These are phyloP conservation scores for Ctenoplectra terminalis DNA, from an alignment of 1,140 invertebrate species.

Conservation along the genomic window DNA sequence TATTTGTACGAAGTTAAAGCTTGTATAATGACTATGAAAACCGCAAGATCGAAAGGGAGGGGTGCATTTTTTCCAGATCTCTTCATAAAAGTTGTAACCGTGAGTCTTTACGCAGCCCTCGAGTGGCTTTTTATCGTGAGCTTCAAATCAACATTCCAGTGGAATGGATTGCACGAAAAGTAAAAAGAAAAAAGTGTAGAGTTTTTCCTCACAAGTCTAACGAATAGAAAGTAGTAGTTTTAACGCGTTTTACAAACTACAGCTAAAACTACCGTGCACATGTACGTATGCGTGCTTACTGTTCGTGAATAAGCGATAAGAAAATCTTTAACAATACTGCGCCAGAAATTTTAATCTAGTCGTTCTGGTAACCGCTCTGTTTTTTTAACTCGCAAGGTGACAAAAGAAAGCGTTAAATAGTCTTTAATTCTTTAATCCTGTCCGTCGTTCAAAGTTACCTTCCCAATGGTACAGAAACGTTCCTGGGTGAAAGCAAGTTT, in stretches of 20 bases:
- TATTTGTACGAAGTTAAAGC: too few species aligned
- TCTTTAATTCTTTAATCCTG: background rate
- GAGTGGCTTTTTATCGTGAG: background rate
- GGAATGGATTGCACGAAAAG: conserved; percentile 1
- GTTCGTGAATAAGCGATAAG: background rate
- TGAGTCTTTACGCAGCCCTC: background rate
- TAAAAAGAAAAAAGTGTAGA: too few species aligned
- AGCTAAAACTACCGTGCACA: too few species aligned
- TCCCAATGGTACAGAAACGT: background rate
- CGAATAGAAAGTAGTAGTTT: background rate
- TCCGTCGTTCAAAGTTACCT: background rate
- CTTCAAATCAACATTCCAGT: background rate
- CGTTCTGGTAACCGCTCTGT: background rate
- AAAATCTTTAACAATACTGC: background rate
- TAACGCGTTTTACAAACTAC: conserved; percentile 12
- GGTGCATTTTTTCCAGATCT: background rate
- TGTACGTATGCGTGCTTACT: background rate
- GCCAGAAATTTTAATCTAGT: background rate
- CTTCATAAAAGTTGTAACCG: conserved; percentile 7
- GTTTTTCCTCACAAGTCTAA: background rate
- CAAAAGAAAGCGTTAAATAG: background rate
- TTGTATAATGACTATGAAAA: too few species aligned
- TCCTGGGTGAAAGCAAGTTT: background rate
- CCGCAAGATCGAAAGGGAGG: too few species aligned
- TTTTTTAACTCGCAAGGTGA: background rate